Evolutionary conservation across 1,140 invertebrate species (phyloP), one percentile per base, ranked within the genome.

Genomic region (Doryteuthis pealeii): DNA sequence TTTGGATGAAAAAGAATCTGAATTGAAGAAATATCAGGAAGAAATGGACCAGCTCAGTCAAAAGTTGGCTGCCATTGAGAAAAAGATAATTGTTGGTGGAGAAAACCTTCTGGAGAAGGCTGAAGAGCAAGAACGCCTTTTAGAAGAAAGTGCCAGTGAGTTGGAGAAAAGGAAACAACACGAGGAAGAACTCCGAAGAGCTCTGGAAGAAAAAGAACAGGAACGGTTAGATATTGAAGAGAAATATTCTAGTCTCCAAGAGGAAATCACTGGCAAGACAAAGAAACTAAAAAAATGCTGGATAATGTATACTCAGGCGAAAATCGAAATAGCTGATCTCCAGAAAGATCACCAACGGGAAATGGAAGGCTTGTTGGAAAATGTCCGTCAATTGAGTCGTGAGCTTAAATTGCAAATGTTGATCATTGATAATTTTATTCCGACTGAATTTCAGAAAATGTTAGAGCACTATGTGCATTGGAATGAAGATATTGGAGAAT

Each of bases 401-500:
- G 97, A 99, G 88, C 89, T 98, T n/a, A 94, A 95, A 76, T 89
- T 98, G 0, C 95, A 96, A 74, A 95, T 95, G 86, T 87, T 95
- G 1, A 84, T 92, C 18, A 92, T 93, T 76, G 90, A 98, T 85
- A 92, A 92, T 54, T 98, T 96, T 83, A 97, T 99, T 87, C 97
- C 97, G 8, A 91, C 92, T 80, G 93, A 97, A 84, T 98, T 97
- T 89, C 92, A 93, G 86, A 93, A 94, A 74, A 92, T 97, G 88
- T 95, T 99, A 75, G 95, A 98, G 82, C 91, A 93, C 80, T 94
- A 97, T 86, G 94, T 96, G 22, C 92, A 94, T 81, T 99, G 96
- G 96, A 99, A 98, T 89, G 96, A 99, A 88, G 96, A 99, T 81
- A 96, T 97, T 68, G 97, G 96, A 26, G 97, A 99, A 87, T 99